Percentiles rank a stretch among this genome's conserved stretches.
Conservation (phyloP, 2,113 vertebrate genomes). For the Origma solitaria region DNA sequence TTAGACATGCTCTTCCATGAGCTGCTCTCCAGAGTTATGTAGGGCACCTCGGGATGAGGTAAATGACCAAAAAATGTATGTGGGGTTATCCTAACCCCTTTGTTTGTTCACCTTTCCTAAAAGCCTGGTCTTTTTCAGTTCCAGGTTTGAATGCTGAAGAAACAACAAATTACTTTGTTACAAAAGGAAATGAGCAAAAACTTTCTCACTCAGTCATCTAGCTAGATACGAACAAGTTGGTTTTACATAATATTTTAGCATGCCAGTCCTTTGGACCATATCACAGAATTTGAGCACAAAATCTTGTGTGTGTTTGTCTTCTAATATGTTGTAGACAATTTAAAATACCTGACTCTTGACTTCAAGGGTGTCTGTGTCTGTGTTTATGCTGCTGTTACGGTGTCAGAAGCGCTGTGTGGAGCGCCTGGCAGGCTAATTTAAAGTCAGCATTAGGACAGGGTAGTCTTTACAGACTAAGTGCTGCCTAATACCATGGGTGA, state of each 20-base stretch:
- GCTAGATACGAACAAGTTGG: neutral
- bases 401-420: neutral
- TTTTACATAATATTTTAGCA: neutral
- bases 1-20: neutral
- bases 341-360: neutral
- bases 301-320: neutral
- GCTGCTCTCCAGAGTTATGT: neutral
- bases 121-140: neutral
- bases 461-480: neutral
- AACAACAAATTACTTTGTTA: neutral
- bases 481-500: neutral
- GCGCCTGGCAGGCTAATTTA: neutral
- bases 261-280: neutral
- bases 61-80: neutral
- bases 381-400: fast-evolving
- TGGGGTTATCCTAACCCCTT: neutral
- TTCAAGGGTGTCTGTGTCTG: neutral
- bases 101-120: neutral
- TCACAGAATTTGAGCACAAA: neutral
- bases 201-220: neutral
- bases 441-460: neutral
- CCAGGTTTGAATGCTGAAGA: neutral
- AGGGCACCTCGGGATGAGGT: neutral
- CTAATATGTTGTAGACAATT: neutral
- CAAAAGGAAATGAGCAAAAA: neutral